Percentiles rank a stretch among this genome's conserved stretches.
Evolutionary conservation across 2,797 vertebrate genomes (phyloP).

Genomic region (Hylomyscus alleni): DNA sequence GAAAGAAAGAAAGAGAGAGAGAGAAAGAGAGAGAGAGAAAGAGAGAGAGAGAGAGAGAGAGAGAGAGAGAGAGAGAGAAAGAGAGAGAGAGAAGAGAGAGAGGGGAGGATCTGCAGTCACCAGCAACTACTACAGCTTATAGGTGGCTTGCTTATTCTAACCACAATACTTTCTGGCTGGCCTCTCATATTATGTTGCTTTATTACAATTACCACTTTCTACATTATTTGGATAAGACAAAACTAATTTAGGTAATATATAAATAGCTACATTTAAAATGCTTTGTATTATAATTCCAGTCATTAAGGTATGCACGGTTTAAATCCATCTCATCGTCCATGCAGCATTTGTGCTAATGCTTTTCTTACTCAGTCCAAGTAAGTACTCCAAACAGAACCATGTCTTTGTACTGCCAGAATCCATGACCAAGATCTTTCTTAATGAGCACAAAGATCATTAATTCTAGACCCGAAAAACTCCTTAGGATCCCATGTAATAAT

Average conservation of each 20-base stretch:
- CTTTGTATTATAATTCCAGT: conserved; percentile 47
- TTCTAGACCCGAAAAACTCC: conserved; percentile 44
- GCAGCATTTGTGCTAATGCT: conserved; percentile 1
- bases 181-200: background rate
- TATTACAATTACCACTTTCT: background rate
- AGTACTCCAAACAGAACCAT: conserved; percentile 51
- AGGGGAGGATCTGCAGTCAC: background rate
- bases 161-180: conserved; percentile 45
- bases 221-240: conserved; percentile 53
- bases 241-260: conserved; percentile 57
- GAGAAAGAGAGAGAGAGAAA: no score
- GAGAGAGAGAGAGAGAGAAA: no score
- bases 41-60: no score
- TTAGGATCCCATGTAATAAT: conserved; percentile 10
- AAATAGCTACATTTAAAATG: conserved; percentile 56
- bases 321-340: conserved; percentile 51
- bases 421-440: conserved; percentile 53
- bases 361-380: conserved; percentile 46
- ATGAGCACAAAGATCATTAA: conserved; percentile 51
- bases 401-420: conserved; percentile 34
- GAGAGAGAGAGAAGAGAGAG: no score
- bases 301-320: conserved; percentile 38
- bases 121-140: conserved; percentile 24
- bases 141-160: background rate
- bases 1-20: no score